phyloP scores from a whole-genome alignment of 2,113 vertebrate species.

The Ondatra zibethicus region DNA sequence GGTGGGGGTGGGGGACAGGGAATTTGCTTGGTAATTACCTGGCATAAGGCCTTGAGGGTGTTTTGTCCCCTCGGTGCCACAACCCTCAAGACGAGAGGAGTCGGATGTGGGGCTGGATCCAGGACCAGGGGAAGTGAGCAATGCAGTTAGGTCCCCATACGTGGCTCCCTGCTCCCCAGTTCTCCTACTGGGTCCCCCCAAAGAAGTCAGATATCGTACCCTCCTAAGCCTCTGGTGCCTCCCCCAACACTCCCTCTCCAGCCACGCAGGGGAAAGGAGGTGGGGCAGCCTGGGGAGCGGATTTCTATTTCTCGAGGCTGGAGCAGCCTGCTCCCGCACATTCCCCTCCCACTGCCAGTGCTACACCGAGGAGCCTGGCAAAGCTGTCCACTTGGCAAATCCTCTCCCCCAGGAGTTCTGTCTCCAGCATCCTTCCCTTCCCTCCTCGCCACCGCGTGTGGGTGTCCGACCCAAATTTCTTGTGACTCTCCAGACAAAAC shows the following conservation, averaged over 20 bases:
- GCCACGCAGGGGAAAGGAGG: no score
- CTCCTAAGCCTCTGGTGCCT: background rate
- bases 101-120: background rate
- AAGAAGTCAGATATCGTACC: background rate
- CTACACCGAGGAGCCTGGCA: fast-evolving
- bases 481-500: slow-evolving; percentile 74
- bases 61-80: background rate
- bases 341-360: background rate
- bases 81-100: background rate
- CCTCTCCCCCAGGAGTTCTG: background rate
- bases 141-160: background rate
- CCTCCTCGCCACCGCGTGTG: background rate
- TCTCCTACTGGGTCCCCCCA: background rate
- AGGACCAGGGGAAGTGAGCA: background rate
- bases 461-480: slow-evolving; percentile 69
- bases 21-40: slow-evolving; percentile 63
- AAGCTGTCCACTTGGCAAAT: background rate
- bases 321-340: background rate
- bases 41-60: slow-evolving; percentile 13
- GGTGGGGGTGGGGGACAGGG: background rate
- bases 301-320: background rate
- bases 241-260: background rate
- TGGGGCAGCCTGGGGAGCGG: background rate
- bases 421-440: background rate
- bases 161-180: background rate